Base-by-base conservation (phyloP, 2,888 invertebrate genomes). In the Hydrotaea diabolus region DNA sequence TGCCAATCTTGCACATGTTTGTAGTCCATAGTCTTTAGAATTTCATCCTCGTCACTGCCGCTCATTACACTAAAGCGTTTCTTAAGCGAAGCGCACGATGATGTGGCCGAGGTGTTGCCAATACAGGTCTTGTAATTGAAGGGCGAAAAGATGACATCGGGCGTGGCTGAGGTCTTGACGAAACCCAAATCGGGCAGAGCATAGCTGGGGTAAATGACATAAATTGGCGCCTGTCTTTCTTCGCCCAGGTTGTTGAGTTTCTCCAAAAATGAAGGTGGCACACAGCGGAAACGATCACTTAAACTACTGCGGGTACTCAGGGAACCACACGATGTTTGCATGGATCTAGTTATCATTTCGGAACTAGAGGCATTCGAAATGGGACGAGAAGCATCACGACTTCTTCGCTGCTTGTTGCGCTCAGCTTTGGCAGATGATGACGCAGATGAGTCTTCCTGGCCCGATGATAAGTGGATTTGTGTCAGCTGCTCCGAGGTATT, bases 1-100 rank as follows among this genome's bases (percentile, higher is more conserved):
- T 97, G 97, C 98, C 98, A 98, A 92, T 98, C 98, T 90, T 95
- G 95, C 9, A 98, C 96, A 90, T 98, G 98, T 57, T 95, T 94
- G 86, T 97, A 95, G 76, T 97, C 96, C 91, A 96, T 95, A 89
- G 95, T 95, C 90, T 95, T 95, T 53, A 98, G 92, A 84, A 95
- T 94, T 92, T 97, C 97, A 73, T 97, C 94, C 90, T 98, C 97
- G 95, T 96, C 62, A 59, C 87, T 88, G 55, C 82, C 85, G 7
- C 77, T 62, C 85, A 85, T 82, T 23, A 89, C 57, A 73, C 86
- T 89, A 69, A 86, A 87, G 36, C 88, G 90, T 76, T 90, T 90
- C 85, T 89, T 89, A 5, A 87, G 82, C 13, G 82, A 82, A 15
- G 78, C 31, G 26, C 88, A 79, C 0, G 88, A 88, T 2, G 88